These are phyloP conservation scores for Portunus trituberculatus DNA, from an alignment of 1,140 invertebrate species.

Conservation along the genomic window DNA sequence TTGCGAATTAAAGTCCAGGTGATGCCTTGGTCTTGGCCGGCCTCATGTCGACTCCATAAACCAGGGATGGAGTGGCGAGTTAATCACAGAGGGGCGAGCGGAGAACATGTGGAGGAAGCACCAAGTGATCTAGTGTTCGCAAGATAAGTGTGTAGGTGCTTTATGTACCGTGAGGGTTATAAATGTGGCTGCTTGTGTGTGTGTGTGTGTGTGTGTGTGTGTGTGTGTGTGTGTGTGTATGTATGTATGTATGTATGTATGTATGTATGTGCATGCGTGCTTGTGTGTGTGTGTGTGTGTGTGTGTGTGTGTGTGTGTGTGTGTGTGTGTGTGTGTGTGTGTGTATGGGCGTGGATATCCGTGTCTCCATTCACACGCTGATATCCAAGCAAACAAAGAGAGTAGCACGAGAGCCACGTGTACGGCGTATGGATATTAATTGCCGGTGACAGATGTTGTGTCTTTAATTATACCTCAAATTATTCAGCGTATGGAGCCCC, in stretches of 20 bases:
- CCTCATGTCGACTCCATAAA: constrained; percentile 24
- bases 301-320: constrained; percentile 56
- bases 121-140: background rate
- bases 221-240: constrained; percentile 40
- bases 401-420: background rate
- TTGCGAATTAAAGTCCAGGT: constrained; percentile 3
- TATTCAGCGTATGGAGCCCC: background rate
- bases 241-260: constrained; percentile 55
- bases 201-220: constrained; percentile 57
- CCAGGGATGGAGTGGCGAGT: constrained; percentile 30
- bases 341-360: background rate
- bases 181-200: constrained; percentile 39
- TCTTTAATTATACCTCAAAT: constrained; percentile 3
- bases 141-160: constrained; percentile 49
- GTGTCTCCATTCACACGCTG: background rate
- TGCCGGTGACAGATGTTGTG: background rate
- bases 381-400: background rate
- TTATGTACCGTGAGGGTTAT: constrained; percentile 51
- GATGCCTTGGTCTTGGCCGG: background rate
- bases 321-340: constrained; percentile 30
- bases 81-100: constrained; percentile 36
- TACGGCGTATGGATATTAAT: constrained; percentile 30
- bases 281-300: constrained; percentile 45
- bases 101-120: constrained; percentile 11
- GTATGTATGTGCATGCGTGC: background rate